Conservation (phyloP, 2,888 invertebrate genomes). For the Limnephilus rhombicus region DNA sequence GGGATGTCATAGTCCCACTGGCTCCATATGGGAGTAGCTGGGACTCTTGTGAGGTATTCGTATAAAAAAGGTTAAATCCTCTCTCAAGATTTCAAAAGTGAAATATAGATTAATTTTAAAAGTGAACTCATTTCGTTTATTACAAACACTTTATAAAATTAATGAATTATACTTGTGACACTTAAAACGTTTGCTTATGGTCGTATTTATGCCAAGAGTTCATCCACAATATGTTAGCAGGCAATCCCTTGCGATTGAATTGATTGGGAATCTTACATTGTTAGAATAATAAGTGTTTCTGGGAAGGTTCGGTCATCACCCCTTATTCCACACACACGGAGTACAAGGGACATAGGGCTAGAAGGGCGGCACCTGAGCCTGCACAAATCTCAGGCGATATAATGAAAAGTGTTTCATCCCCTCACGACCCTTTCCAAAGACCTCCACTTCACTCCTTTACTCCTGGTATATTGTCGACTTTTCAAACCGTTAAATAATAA, state of each 20-base stretch:
- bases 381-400: constrained; percentile 58
- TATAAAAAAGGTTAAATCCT: too few relatives aligned
- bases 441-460: background rate
- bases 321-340: background rate
- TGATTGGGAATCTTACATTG: background rate
- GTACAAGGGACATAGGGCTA: background rate
- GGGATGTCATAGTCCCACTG: too few relatives aligned
- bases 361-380: constrained; percentile 53
- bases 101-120: too few relatives aligned
- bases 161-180: background rate
- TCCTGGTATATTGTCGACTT: background rate
- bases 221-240: background rate
- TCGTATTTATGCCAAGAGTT: background rate
- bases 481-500: background rate
- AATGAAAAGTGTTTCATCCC: constrained; percentile 60
- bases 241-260: background rate
- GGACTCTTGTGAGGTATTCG: too few relatives aligned
- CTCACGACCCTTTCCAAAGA: constrained; percentile 12
- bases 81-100: too few relatives aligned
- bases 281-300: constrained; percentile 24
- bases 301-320: constrained; percentile 38
- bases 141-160: background rate
- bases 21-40: too few relatives aligned
- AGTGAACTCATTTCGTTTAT: background rate
- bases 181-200: background rate